Conservation (phyloP, 2,113 vertebrate genomes). For the Gavialis gangeticus region DNA sequence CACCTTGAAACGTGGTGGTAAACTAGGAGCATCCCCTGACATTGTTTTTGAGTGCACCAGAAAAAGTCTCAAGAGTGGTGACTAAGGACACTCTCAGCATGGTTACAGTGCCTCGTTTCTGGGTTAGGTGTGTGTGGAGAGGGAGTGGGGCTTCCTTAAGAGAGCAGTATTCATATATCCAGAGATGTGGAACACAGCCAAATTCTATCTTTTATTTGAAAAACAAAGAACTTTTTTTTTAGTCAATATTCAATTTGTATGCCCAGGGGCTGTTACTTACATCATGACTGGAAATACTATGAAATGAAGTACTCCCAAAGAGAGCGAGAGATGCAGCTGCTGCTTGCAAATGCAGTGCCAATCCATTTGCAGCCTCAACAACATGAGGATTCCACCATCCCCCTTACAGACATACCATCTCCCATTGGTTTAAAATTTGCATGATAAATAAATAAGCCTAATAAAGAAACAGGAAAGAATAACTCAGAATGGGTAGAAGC, state of each 20-base stretch:
- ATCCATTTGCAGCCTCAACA: accelerated
- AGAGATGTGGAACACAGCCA: neutral
- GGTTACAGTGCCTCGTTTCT: too few species aligned
- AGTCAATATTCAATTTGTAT: neutral
- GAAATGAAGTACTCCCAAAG: neutral
- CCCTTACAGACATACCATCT: neutral
- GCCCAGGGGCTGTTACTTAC: neutral
- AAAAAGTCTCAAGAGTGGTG: too few species aligned
- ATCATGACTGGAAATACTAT: neutral
- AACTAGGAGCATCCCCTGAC: too few species aligned
- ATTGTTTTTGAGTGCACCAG: too few species aligned
- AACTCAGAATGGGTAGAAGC: neutral
- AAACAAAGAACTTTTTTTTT: neutral
- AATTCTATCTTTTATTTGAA: neutral
- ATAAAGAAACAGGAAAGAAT: neutral
- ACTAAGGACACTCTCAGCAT: too few species aligned
- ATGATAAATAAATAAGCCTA: neutral
- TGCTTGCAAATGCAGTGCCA: neutral
- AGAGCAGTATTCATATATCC: too few species aligned
- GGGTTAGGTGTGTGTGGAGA: too few species aligned
- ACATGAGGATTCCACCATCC: neutral
- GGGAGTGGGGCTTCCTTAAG: too few species aligned
- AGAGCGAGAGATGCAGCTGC: neutral
- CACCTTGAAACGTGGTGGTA: too few species aligned
- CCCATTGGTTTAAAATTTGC: neutral